These are phyloP conservation scores for Callimorpha dominula DNA, from an alignment of 2,888 invertebrate species.

Conservation along the genomic window DNA sequence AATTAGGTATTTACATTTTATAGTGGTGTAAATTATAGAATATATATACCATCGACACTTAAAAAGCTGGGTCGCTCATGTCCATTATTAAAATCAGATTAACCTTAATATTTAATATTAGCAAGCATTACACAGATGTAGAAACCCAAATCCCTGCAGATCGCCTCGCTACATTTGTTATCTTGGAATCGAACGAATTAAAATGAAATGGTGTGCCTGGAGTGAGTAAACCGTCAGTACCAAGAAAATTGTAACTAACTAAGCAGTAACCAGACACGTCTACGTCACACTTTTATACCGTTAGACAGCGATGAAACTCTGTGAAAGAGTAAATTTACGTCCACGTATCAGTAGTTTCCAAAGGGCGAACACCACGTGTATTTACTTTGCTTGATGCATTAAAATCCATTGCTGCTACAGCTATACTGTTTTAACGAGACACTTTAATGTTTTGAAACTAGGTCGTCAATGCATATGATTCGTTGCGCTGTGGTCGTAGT, in stretches of 20 bases:
- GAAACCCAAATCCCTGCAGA: no score
- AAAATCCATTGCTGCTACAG: conserved; percentile 22
- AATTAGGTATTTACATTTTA: no score
- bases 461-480: conserved; percentile 20
- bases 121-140: no score
- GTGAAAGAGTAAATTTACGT: background rate
- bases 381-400: background rate
- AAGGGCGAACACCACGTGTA: conserved; percentile 13
- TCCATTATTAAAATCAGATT: no score
- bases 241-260: background rate
- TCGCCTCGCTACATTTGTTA: no score
- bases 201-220: no score
- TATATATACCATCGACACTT: no score
- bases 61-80: no score
- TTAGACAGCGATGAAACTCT: background rate
- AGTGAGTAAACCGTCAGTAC: background rate
- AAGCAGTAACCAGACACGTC: background rate
- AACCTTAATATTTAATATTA: no score
- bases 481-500: background rate
- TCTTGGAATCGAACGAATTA: no score
- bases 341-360: conserved; percentile 15
- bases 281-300: background rate
- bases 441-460: background rate
- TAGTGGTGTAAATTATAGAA: no score
- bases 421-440: no score